Evolutionary conservation across 2,888 invertebrate species (phyloP).

Genomic region (Phalangium opilio): DNA sequence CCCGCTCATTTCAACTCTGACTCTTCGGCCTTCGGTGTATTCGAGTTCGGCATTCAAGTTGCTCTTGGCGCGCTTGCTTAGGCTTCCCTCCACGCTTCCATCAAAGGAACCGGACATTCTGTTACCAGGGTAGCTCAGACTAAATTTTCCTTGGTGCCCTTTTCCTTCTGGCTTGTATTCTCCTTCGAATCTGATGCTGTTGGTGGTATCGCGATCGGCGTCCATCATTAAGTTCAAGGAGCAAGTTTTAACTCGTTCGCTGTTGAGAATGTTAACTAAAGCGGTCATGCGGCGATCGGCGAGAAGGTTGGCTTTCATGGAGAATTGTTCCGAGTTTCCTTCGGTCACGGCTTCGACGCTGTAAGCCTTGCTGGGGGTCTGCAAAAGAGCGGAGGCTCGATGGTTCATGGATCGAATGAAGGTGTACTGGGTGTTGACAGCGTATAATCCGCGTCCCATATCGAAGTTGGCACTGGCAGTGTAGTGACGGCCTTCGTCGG

Average conservation of each 20-base stretch:
- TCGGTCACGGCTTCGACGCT: constrained; percentile 4
- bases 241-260: constrained; percentile 5
- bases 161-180: constrained; percentile 7
- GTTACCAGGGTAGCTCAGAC: constrained; percentile 7
- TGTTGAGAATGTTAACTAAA: background rate
- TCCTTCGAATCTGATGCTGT: constrained; percentile 9
- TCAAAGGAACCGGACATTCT: constrained; percentile 7
- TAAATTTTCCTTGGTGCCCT: constrained; percentile 9
- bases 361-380: constrained; percentile 6
- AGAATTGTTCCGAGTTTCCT: background rate
- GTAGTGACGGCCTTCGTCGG: constrained; percentile 4
- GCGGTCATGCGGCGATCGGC: background rate
- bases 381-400: constrained; percentile 3
- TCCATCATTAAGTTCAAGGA: constrained; percentile 12
- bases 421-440: constrained; percentile 5
- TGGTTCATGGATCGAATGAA: constrained; percentile 7
- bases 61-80: constrained; percentile 7
- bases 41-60: constrained; percentile 6
- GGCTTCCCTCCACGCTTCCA: constrained; percentile 7
- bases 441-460: constrained; percentile 9
- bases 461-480: constrained; percentile 6
- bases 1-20: too few species aligned
- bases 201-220: constrained; percentile 13
- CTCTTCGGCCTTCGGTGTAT: constrained; percentile 3
- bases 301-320: background rate